Conservation (phyloP, 2,888 invertebrate species). For the Microctonus brassicae region DNA sequence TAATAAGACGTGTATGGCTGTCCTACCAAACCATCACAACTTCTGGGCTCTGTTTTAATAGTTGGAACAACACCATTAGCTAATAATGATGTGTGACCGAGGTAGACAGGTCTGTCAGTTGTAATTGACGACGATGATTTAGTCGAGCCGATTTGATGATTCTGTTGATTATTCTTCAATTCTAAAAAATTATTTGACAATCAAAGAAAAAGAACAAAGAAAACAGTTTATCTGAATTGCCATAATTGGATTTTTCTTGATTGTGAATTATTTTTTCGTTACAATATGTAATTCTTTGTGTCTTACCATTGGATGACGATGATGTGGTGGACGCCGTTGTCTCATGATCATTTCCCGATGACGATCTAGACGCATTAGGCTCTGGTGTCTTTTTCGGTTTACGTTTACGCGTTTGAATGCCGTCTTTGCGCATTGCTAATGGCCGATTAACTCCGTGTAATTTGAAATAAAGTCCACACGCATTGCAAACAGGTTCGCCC, state of each 20-base stretch:
- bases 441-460: constrained; percentile 94
- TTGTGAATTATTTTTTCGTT: too few relatives aligned
- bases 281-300: background rate
- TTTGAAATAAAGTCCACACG: constrained; percentile 97
- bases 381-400: constrained; percentile 87
- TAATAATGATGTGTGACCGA: constrained; percentile 74
- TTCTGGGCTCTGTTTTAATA: constrained; percentile 67
- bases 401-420: constrained; percentile 95
- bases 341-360: constrained; percentile 55
- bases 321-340: constrained; percentile 60
- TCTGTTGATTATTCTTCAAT: constrained; percentile 55
- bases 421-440: constrained; percentile 95
- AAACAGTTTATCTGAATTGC: background rate
- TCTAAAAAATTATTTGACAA: constrained; percentile 44
- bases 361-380: constrained; percentile 57
- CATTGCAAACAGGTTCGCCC: constrained; percentile 99
- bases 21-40: constrained; percentile 62
- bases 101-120: constrained; percentile 68
- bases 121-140: constrained; percentile 59
- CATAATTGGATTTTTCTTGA: too few relatives aligned
- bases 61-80: constrained; percentile 68
- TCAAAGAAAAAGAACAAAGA: background rate
- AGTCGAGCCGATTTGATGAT: constrained; percentile 60
- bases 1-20: constrained; percentile 66
- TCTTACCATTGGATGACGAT: constrained; percentile 60